A percentile compares a stretch with the other conserved stretches of the same genome.
Evolutionary conservation across 2,113 vertebrate genomes (phyloP).

Genomic region (Dinomys branickii): DNA sequence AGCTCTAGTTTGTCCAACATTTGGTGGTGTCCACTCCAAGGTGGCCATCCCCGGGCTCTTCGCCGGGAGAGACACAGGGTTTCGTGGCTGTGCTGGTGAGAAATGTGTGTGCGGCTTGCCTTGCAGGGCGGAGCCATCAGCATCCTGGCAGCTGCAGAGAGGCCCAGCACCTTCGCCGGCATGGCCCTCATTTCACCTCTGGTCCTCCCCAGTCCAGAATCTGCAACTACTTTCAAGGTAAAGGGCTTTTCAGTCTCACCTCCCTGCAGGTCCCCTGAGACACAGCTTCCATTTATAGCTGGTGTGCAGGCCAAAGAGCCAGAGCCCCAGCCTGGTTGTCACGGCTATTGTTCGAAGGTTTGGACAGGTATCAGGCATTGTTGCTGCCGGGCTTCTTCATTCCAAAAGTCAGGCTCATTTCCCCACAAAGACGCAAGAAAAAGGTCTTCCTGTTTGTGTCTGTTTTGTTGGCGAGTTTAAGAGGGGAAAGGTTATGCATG

Average conservation of each 20-base stretch:
- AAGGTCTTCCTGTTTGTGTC: background rate
- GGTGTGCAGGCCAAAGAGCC: background rate
- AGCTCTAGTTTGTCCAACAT: conserved; percentile 55
- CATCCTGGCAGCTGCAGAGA: conserved; percentile 93
- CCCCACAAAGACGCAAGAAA: background rate
- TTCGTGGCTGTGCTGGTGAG: background rate
- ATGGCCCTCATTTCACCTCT: conserved; percentile 94
- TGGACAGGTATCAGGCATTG: background rate
- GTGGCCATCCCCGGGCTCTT: background rate
- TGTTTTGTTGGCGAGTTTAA: background rate
- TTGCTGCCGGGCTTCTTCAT: rapidly evolving
- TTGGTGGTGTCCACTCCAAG: background rate
- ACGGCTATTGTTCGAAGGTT: background rate
- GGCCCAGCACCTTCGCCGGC: conserved; percentile 91
- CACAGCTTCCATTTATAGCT: rapidly evolving
- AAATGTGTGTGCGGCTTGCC: conserved; percentile 50
- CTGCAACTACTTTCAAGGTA: conserved; percentile 96
- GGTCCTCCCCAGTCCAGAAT: conserved; percentile 94
- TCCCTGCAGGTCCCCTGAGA: rapidly evolving
- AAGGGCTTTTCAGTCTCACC: background rate
- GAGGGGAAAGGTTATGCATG: background rate
- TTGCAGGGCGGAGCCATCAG: conserved; percentile 95
- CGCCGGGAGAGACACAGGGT: background rate
- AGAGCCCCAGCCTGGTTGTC: background rate
- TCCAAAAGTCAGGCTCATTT: background rate